Percentiles rank a stretch among this genome's conserved stretches.
These are phyloP conservation scores for Pammene aurita DNA, from an alignment of 2,888 invertebrate genomes.

Conservation along the genomic window DNA sequence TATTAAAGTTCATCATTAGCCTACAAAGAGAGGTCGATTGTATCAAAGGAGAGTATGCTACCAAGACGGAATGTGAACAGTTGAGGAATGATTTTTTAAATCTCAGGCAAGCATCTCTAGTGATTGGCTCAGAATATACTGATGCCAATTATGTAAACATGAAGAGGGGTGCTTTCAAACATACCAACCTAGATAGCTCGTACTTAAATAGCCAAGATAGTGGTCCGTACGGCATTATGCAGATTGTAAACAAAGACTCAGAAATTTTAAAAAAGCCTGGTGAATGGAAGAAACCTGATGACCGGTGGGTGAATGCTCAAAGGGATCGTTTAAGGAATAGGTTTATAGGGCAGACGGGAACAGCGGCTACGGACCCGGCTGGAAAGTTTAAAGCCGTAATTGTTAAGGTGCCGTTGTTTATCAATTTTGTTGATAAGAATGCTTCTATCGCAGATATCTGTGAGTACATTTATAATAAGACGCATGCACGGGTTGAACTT, in stretches of 20 bases:
- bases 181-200: neutral
- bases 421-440: neutral
- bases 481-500: too few species aligned
- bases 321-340: too few species aligned
- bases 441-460: neutral
- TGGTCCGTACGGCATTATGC: neutral
- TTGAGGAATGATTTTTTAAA: neutral
- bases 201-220: neutral
- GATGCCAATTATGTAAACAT: neutral
- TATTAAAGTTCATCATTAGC: neutral
- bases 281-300: too few species aligned
- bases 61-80: neutral
- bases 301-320: too few species aligned
- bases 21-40: neutral
- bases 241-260: neutral
- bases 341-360: neutral
- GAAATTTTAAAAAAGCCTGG: too few species aligned
- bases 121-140: neutral
- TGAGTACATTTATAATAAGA: too few species aligned
- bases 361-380: neutral
- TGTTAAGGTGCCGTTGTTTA: neutral
- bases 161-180: neutral
- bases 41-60: neutral
- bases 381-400: neutral
- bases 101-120: neutral